A percentile compares a stretch with the other conserved stretches of the same genome.
Evolutionary conservation across 2,888 invertebrate genomes (phyloP).

Genomic region (Nemurella pictetii): DNA sequence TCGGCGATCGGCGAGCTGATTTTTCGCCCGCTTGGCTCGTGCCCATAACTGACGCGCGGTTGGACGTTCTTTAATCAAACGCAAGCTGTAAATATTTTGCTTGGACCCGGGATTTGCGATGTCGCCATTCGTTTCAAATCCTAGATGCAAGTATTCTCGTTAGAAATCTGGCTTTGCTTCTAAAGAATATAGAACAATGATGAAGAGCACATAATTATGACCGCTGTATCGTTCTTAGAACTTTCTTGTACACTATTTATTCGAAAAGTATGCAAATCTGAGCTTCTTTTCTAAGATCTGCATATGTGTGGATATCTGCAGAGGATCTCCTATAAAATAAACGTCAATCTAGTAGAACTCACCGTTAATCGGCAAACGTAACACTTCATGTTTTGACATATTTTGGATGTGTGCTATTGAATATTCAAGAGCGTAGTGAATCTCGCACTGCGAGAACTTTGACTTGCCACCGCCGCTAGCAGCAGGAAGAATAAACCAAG

Average conservation of each 20-base stretch:
- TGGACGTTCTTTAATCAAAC: too few relatives aligned
- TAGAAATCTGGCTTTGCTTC: neutral
- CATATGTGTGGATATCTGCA: neutral
- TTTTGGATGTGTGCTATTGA: constrained; percentile 47
- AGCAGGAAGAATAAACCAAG: constrained; percentile 34
- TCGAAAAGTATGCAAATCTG: neutral
- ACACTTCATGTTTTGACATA: neutral
- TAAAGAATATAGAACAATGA: neutral
- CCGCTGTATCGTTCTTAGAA: neutral
- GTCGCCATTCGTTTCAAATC: neutral
- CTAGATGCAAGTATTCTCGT: neutral
- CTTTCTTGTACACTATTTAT: neutral
- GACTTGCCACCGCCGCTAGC: constrained; percentile 23
- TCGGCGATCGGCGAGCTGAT: too few relatives aligned
- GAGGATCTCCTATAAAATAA: neutral
- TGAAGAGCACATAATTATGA: neutral
- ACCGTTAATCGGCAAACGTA: neutral
- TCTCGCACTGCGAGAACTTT: constrained; percentile 33
- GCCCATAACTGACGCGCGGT: neutral
- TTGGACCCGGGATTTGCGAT: too few relatives aligned
- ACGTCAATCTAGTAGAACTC: neutral
- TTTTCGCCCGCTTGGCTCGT: neutral
- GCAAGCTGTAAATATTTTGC: neutral
- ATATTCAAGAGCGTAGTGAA: constrained; percentile 25
- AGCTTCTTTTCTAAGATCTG: neutral